A percentile compares a stretch with the other conserved stretches of the same genome.
These are phyloP conservation scores for Sminthurinus aureus DNA, from an alignment of 2,888 invertebrate genomes.

Conservation along the genomic window DNA sequence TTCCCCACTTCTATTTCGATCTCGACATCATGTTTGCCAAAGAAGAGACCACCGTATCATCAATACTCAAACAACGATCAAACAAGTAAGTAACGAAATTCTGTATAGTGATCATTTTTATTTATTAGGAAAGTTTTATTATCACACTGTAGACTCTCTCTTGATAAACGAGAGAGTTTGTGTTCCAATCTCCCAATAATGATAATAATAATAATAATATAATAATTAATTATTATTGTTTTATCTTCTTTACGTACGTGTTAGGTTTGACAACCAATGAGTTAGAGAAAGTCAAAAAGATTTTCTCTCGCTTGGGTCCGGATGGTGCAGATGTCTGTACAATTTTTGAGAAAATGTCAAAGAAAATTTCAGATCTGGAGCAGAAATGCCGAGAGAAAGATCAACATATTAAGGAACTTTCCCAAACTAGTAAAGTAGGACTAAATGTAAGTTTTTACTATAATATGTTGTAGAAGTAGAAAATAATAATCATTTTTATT, in stretches of 20 bases:
- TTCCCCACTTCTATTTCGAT: neutral
- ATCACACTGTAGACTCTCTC: neutral
- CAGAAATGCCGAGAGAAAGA: conserved; percentile 55
- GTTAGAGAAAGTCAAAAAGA: conserved; percentile 54
- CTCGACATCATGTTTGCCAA: conserved; percentile 51
- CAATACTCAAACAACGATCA: conserved; percentile 58
- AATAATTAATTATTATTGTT: neutral
- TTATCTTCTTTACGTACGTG: neutral
- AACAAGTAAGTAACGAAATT: conserved; percentile 39
- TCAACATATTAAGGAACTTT: conserved; percentile 45
- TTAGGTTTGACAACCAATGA: conserved; percentile 29
- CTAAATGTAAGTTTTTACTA: neutral
- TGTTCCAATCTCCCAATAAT: neutral
- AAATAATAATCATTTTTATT: neutral
- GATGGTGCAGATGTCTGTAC: conserved; percentile 54
- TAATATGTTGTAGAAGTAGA: no score
- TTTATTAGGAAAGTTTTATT: neutral
- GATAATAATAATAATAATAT: neutral
- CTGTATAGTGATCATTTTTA: neutral
- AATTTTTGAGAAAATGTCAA: conserved; percentile 53
- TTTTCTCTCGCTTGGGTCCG: conserved; percentile 49
- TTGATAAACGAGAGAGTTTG: neutral
- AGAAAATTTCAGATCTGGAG: conserved; percentile 57
- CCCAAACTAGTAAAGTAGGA: conserved; percentile 46
- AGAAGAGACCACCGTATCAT: conserved; percentile 56